Evolutionary conservation across 1,140 invertebrate species (phyloP).

Genomic region (Pseudomyrmex sp.): DNA sequence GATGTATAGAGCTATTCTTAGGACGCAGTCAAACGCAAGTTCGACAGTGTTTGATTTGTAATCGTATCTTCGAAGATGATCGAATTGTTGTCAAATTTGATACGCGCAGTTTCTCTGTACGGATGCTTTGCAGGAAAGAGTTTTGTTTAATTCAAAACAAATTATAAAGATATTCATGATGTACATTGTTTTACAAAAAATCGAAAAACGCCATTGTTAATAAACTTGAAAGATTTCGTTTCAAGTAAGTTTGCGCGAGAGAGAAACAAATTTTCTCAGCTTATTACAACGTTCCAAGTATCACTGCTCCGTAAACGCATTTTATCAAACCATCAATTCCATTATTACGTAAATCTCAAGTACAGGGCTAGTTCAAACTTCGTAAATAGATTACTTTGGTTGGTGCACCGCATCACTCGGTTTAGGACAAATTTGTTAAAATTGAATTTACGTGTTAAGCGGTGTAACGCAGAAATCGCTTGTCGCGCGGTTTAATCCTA

Average conservation of each 20-base stretch:
- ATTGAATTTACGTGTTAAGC: conserved; percentile 57
- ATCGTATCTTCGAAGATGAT: neutral
- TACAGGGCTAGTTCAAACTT: conserved; percentile 48
- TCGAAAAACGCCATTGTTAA: no score
- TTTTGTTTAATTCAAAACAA: no score
- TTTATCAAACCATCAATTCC: conserved; percentile 37
- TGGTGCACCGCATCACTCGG: conserved; percentile 36
- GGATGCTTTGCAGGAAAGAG: no score
- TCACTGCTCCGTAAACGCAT: conserved; percentile 34
- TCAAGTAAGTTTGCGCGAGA: no score
- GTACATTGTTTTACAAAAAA: no score
- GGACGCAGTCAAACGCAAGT: neutral
- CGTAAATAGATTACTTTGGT: conserved; percentile 54
- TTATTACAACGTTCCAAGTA: conserved; percentile 3
- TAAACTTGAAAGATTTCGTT: no score
- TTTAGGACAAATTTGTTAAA: conserved; percentile 60
- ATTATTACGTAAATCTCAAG: conserved; percentile 49
- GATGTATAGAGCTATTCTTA: conserved; percentile 7
- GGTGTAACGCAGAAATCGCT: conserved; percentile 58
- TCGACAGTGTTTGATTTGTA: neutral
- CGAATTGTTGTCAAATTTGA: no score
- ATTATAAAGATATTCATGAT: no score
- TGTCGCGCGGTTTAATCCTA: conserved; percentile 52
- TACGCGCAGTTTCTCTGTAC: no score
- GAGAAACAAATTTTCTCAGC: neutral